Percentiles rank a stretch among this genome's conserved stretches.
phyloP scores from a whole-genome alignment of 2,113 vertebrate genomes.

The Psophia crepitans region DNA sequence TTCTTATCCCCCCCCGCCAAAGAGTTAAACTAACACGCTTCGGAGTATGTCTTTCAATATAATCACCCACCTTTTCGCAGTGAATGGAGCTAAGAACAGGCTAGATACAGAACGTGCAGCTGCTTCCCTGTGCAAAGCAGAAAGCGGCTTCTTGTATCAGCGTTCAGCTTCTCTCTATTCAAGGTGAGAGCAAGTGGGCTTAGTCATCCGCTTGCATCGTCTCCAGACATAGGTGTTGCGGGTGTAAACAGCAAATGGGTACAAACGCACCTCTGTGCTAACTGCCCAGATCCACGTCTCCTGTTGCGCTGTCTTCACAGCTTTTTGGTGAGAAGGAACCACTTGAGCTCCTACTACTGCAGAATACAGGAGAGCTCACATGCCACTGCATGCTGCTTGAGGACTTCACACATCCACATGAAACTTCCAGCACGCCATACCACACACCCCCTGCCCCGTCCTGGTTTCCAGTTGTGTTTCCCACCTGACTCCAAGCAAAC shows the following conservation, averaged over 20 bases:
- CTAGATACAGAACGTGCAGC: background rate
- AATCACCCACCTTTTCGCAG: background rate
- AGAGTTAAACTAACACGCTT: background rate
- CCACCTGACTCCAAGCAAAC: background rate
- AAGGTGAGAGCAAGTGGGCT: background rate
- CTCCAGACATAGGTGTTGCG: background rate
- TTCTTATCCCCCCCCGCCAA: background rate
- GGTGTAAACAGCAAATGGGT: background rate
- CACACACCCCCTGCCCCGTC: too few species aligned
- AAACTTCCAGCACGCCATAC: background rate
- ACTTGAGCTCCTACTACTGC: background rate
- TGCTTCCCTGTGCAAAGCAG: background rate
- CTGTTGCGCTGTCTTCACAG: background rate
- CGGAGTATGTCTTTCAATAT: background rate
- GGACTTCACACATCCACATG: background rate
- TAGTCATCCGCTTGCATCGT: background rate
- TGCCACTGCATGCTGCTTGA: background rate
- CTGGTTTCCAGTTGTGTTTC: background rate
- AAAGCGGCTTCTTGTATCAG: background rate
- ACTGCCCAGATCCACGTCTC: background rate
- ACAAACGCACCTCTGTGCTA: background rate
- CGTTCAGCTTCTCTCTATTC: background rate
- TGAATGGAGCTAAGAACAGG: background rate
- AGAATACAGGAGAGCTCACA: background rate
- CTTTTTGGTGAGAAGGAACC: background rate